Percentiles rank a stretch among this genome's conserved stretches.
phyloP scores from a whole-genome alignment of 2,113 vertebrate genomes.

The Azemiops feae region DNA sequence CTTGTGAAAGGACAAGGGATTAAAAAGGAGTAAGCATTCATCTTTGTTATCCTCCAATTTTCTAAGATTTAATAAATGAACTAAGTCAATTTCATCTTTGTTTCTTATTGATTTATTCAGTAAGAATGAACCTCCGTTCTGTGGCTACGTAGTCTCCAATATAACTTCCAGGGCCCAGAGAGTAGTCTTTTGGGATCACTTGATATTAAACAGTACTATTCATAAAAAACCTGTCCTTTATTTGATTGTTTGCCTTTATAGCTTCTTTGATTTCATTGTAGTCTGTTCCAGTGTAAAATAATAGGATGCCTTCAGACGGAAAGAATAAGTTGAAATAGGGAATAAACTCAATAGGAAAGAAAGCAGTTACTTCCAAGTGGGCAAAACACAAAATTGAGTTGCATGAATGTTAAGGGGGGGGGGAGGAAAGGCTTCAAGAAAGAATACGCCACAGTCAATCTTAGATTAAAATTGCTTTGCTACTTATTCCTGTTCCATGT shows the following conservation, averaged over 20 bases:
- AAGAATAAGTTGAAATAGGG: background rate
- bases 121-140: background rate
- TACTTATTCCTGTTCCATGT: background rate
- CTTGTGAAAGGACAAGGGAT: background rate
- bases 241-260: background rate
- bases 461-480: background rate
- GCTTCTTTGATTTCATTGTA: background rate
- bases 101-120: background rate
- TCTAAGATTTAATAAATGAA: background rate
- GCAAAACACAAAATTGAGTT: background rate
- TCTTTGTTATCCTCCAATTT: background rate
- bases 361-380: background rate
- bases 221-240: background rate
- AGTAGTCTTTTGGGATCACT: background rate
- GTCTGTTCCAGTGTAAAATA: background rate
- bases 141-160: background rate
- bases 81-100: background rate
- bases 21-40: background rate
- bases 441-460: background rate
- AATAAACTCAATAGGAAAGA: background rate
- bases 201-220: background rate
- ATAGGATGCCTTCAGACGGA: background rate
- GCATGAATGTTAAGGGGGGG: background rate
- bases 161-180: background rate
- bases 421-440: background rate